Conservation (phyloP, 2,888 invertebrate species). For the Lapara coniferarum region DNA sequence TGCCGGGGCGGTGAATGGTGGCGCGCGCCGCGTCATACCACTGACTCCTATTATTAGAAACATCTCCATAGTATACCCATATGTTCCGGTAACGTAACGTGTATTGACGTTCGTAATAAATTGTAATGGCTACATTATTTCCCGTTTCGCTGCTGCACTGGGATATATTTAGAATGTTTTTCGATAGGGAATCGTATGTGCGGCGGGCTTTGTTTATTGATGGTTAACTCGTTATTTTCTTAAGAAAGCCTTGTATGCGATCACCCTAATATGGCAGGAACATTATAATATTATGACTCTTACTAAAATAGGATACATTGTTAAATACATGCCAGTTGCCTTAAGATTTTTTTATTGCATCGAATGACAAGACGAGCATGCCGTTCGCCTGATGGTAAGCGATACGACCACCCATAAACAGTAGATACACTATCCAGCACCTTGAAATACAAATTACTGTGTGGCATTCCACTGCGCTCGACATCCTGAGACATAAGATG, state of each 20-base stretch:
- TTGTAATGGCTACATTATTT: conserved; percentile 12
- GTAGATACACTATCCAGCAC: too few relatives aligned
- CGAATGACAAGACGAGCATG: too few relatives aligned
- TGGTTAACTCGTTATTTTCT: neutral
- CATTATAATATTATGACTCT: too few relatives aligned
- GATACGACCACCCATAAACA: too few relatives aligned
- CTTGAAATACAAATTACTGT: too few relatives aligned
- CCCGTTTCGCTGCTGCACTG: neutral
- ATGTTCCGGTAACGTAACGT: conserved; percentile 21
- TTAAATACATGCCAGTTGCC: too few relatives aligned
- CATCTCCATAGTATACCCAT: conserved; percentile 49
- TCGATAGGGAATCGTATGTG: neutral
- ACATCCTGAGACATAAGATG: too few relatives aligned
- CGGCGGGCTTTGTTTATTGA: conserved; percentile 1
- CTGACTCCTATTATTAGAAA: conserved; percentile 70
- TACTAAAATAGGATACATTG: too few relatives aligned
- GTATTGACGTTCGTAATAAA: conserved; percentile 15
- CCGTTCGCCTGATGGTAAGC: too few relatives aligned
- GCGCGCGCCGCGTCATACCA: conserved; percentile 64
- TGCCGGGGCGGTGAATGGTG: conserved; percentile 64
- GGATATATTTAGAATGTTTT: conserved; percentile 20
- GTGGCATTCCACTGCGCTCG: too few relatives aligned
- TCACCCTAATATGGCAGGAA: neutral
- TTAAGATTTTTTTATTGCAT: too few relatives aligned
- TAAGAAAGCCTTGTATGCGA: neutral